Evolutionary conservation across 2,888 invertebrate genomes (phyloP), one percentile per base, ranked within the genome.

Genomic region (Dynastes tityus): DNA sequence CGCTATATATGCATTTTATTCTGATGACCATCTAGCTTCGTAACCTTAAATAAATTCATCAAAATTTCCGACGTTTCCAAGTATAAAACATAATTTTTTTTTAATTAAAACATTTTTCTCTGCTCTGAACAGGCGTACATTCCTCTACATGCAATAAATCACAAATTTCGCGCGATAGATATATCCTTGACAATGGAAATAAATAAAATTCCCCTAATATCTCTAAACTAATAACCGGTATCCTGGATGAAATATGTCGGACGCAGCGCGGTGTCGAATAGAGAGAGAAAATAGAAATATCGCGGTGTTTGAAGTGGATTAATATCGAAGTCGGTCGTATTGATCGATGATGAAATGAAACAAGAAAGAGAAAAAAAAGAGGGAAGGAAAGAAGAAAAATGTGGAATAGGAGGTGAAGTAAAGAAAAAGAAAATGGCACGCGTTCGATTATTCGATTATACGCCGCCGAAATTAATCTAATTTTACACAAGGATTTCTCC

Each of bases 161-260:
- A 73, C n/a, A 13, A 73, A 73, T 40, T 61, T 58, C 37, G 37
- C 40, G 58, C 45, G 11, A 45, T 45, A 45, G 45, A 73, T 73
- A 58, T 73, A 53, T 73, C 40, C 37, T 29, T 40, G 73, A 73
- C 37, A 73, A 73, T 16, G 58, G 58, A 73, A 58, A 73, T 73
- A 73, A 73, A 73, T 73, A 58, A 73, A 73, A 73, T 40, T 58
- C 73, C 37, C 22, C 58, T 55, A 58, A 58, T 58, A 37, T 58
- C 58, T 73, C 73, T 73, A 58, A 73, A 73, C 73, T 73, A 73
- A 73, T 73, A 73, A 73, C 73, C 73, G 40, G 73, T 53, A 73
- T 73, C 37, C 40, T 22, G 16, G 13, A 27, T 73, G 58, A 73
- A 58, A 73, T 73, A 73, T 73, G 51, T 22, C 22, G 22, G 22